Percentiles rank a stretch among this genome's conserved stretches.
These are phyloP conservation scores for Alauda arvensis DNA, from an alignment of 2,797 vertebrate genomes.

Conservation along the genomic window DNA sequence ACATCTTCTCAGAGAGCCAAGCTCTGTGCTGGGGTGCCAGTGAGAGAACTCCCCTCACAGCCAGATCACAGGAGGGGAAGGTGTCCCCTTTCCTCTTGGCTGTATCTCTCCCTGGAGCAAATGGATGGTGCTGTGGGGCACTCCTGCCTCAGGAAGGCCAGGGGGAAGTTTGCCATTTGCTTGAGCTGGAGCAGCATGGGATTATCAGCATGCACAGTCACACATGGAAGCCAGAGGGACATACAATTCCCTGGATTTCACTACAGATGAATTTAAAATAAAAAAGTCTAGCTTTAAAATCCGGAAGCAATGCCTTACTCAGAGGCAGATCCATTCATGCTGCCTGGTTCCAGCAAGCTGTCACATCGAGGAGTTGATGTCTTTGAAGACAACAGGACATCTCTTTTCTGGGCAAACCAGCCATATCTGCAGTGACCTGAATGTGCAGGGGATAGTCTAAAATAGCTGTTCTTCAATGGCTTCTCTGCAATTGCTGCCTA, in stretches of 20 bases:
- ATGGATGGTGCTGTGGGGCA: background rate
- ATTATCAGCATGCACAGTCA: background rate
- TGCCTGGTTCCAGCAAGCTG: background rate
- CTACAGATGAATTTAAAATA: background rate
- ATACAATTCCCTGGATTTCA: background rate
- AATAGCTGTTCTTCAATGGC: background rate
- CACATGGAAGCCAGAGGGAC: background rate
- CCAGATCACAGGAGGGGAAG: background rate
- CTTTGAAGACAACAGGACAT: background rate
- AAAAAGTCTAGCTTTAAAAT: background rate
- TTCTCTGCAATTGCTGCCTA: background rate
- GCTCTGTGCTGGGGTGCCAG: background rate
- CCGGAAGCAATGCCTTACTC: background rate
- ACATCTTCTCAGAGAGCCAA: background rate
- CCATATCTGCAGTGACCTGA: background rate
- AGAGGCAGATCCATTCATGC: background rate
- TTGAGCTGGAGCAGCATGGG: background rate
- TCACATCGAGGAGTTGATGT: background rate
- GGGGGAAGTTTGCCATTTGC: background rate
- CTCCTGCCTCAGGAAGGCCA: background rate
- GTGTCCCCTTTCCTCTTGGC: background rate
- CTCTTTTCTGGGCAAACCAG: background rate
- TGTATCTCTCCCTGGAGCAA: background rate
- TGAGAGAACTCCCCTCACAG: rapidly evolving
- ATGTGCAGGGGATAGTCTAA: background rate